Conservation (phyloP, 2,888 invertebrate species). For the Meandrusa payeni region DNA sequence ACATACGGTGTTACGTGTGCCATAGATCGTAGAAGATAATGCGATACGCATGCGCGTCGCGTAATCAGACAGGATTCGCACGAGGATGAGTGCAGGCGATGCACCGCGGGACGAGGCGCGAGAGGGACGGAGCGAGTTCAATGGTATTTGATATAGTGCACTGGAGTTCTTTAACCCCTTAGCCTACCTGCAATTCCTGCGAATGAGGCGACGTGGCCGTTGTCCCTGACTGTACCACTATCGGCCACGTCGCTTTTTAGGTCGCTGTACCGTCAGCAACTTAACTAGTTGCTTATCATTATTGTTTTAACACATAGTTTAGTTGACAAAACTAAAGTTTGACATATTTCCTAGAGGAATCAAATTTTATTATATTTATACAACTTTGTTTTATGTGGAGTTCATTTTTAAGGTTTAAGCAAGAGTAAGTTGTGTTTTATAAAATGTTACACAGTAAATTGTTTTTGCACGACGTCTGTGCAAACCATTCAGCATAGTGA, state of each 20-base stretch:
- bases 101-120: slow-evolving; percentile 61
- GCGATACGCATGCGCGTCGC: slow-evolving; percentile 74
- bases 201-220: slow-evolving; percentile 78
- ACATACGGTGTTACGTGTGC: slow-evolving; percentile 43
- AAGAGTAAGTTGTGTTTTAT: too few relatives aligned
- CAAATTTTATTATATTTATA: too few relatives aligned
- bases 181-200: slow-evolving; percentile 80
- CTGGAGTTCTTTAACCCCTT: slow-evolving; percentile 79
- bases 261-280: slow-evolving; percentile 65
- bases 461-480: slow-evolving; percentile 28
- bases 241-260: slow-evolving; percentile 75
- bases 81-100: slow-evolving; percentile 63
- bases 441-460: too few relatives aligned
- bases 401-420: too few relatives aligned
- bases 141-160: slow-evolving; percentile 81
- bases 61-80: slow-evolving; percentile 77
- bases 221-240: slow-evolving; percentile 76
- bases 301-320: slow-evolving; percentile 17
- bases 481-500: slow-evolving; percentile 46
- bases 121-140: slow-evolving; percentile 72
- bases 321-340: slow-evolving; percentile 2
- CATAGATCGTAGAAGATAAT: slow-evolving; percentile 61
- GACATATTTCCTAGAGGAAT: too few relatives aligned
- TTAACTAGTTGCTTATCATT: slow-evolving; percentile 23
- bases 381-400: too few relatives aligned